Conservation (phyloP, 2,797 vertebrate genomes). For the Xiphorhynchus erythropygius region DNA sequence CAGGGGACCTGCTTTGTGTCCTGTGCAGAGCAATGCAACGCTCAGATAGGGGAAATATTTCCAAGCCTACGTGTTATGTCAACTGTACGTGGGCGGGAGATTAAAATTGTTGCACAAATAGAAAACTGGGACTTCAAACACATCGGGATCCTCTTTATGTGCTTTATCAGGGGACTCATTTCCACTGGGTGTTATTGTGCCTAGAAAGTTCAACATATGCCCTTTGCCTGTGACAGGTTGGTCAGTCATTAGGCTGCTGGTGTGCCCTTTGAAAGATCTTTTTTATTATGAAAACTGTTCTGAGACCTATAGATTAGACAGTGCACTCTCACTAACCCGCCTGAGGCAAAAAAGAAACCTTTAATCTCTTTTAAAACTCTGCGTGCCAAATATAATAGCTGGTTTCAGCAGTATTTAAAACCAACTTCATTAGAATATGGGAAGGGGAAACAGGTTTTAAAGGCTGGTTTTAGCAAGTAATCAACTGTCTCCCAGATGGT, state of each 20-base stretch:
- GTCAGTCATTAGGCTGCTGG: neutral
- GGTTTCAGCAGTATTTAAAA: conserved; percentile 49
- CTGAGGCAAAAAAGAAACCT: conserved; percentile 22
- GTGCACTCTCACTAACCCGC: neutral
- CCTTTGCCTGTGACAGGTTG: neutral
- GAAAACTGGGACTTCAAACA: neutral
- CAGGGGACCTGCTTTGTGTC: neutral
- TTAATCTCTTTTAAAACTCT: conserved; percentile 49
- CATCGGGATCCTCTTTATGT: neutral
- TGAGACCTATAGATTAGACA: conserved; percentile 2
- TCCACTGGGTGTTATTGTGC: neutral
- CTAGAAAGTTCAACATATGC: neutral
- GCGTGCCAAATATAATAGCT: conserved; percentile 34
- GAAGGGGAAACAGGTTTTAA: conserved; percentile 19
- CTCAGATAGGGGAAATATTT: neutral
- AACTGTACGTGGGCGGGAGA: neutral
- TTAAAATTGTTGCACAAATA: neutral
- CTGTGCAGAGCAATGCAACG: rapidly evolving
- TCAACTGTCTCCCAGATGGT: neutral
- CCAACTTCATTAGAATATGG: conserved; percentile 11
- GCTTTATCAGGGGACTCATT: neutral
- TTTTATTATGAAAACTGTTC: neutral
- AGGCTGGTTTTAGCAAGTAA: conserved; percentile 36
- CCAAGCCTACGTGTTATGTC: rapidly evolving
- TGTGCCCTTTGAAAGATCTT: neutral